These are phyloP conservation scores for Lepidocyrtoides sp. DNA, from an alignment of 2,888 invertebrate species.

Conservation along the genomic window DNA sequence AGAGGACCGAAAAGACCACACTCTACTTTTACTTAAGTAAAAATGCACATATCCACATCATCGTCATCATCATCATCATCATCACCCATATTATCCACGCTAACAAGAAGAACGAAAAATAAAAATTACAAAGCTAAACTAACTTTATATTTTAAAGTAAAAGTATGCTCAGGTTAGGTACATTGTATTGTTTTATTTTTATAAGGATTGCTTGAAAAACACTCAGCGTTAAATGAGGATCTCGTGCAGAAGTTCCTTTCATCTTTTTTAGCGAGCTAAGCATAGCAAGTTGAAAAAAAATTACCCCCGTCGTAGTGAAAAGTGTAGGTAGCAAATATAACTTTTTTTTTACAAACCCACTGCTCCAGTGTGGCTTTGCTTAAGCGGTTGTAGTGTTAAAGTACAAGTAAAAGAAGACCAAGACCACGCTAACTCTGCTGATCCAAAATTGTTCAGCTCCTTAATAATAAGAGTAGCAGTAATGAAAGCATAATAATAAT, in stretches of 20 bases:
- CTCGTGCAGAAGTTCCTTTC: slow-evolving; percentile 72
- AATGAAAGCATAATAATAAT: slow-evolving; percentile 72
- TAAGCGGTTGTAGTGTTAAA: neutral
- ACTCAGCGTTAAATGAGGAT: slow-evolving; percentile 61
- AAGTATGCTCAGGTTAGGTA: slow-evolving; percentile 11
- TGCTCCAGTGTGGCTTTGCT: too few relatives aligned
- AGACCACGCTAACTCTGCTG: neutral
- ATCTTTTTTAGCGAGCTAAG: slow-evolving; percentile 43
- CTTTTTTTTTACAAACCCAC: neutral
- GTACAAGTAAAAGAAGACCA: neutral
- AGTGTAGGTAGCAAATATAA: neutral
- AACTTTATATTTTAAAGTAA: slow-evolving; percentile 46
- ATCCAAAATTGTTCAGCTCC: slow-evolving; percentile 53
- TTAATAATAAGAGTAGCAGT: slow-evolving; percentile 66
- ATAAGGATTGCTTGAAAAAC: neutral
- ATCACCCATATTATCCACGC: neutral
- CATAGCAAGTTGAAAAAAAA: too few relatives aligned
- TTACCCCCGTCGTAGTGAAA: too few relatives aligned
- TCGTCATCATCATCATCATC: slow-evolving; percentile 15
- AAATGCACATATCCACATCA: neutral
- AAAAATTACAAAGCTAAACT: slow-evolving; percentile 1
- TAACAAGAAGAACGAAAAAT: neutral
- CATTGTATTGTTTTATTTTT: neutral
- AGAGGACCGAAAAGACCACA: slow-evolving; percentile 42
- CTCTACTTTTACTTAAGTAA: slow-evolving; percentile 15